A percentile compares a stretch with the other conserved stretches of the same genome.
These are phyloP conservation scores for Desmophyllum pertusum DNA, from an alignment of 92 coral and sea anemone genomes.

Conservation along the genomic window DNA sequence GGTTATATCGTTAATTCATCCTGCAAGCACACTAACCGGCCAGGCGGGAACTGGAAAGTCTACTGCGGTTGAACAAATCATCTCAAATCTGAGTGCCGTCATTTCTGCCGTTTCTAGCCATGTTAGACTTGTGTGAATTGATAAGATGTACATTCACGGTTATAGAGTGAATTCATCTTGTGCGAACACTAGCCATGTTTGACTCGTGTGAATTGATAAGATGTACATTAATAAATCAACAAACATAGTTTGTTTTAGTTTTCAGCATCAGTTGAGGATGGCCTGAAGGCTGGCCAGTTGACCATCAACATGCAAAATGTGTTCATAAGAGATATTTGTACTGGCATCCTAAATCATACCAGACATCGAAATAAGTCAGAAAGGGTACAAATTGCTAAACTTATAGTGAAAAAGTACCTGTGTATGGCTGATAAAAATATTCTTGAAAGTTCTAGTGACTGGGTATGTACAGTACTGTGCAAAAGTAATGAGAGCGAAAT, in stretches of 20 bases:
- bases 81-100: too few relatives aligned
- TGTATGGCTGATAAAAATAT: conserved; percentile 31
- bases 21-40: too few relatives aligned
- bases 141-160: too few relatives aligned
- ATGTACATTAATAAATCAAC: not conserved
- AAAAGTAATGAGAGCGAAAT: too few relatives aligned
- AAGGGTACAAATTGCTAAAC: conserved; percentile 37
- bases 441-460: too few relatives aligned
- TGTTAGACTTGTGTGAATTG: too few relatives aligned
- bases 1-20: too few relatives aligned
- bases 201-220: not conserved
- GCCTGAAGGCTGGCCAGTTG: conserved; percentile 13
- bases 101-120: too few relatives aligned
- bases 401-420: conserved; percentile 31
- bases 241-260: conserved; percentile 13
- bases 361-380: conserved; percentile 27
- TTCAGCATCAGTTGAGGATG: conserved; percentile 33
- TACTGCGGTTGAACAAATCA: too few relatives aligned
- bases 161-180: conserved; percentile 4
- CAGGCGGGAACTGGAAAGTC: too few relatives aligned
- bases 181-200: too few relatives aligned
- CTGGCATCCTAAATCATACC: conserved; percentile 13
- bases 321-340: conserved; percentile 38
- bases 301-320: conserved; percentile 28
- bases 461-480: too few relatives aligned